Evolutionary conservation across 2,113 vertebrate genomes (phyloP), one percentile per base, ranked within the genome.

Genomic region (Apodemus sylvaticus): DNA sequence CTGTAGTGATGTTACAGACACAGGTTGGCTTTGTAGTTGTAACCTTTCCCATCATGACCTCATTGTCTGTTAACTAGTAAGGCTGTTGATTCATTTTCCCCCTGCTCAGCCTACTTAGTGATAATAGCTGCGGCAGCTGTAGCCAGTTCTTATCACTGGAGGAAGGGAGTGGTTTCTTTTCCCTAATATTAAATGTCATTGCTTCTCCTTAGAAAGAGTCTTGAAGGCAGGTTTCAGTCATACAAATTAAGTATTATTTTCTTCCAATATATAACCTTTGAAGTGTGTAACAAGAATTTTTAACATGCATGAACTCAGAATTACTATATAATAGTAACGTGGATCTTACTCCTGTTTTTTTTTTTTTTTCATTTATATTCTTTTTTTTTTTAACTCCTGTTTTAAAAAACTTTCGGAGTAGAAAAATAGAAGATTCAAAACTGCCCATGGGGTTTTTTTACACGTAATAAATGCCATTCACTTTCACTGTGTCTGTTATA

Each of bases 141-240:
- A 11, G 66, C 13, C 85, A 36, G 42, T 90, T 55, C 91, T 89
- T 48, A 85, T 64, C 34, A 82, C 45, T 60, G 45, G 93, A 39
- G 42, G 70, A 91, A 88, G 39, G 51, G 16, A 82, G 70, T 20
- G 34, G 5, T 91, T 93, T 51, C 12, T 90, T 76, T 86, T 77
- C 42, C 87, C 22, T 96, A 29, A n/a, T 86, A 64, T 76, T 93
- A 89, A 88, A 64, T 71, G 10, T 70, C n/a, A 77, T 13, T 66
- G 34, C 14, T 68, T 4, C 64, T 94, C 8, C 24, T 60, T 90
- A 86, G 42, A 77, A n/a, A n/a, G n/a, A n/a, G 71, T 3, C n/a
- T 94, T 87, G 29, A 92, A 94, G 45, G 3, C 48, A 85, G 62
- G 17, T 85, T 94, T 96, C 45, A 58, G 36, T 90, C 90, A 71